Evolutionary conservation across 1,140 invertebrate species (phyloP), one percentile per base, ranked within the genome.

Genomic region (Schmidtea mediterranea): DNA sequence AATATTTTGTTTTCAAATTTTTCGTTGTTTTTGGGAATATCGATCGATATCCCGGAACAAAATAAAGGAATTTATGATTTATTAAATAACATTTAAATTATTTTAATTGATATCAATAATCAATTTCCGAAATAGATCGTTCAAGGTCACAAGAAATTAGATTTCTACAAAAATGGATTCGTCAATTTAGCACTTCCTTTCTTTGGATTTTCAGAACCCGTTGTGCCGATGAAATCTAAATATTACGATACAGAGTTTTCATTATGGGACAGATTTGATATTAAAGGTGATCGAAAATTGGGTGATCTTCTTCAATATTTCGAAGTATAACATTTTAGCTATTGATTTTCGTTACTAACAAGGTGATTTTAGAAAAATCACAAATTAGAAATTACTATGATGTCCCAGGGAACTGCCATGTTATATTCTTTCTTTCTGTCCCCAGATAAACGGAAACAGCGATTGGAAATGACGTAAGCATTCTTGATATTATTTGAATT

Each of bases 371-470:
- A 90, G 62, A 73, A 79, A 22, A 71, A 82, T 56, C 76, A 90
- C 57, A 78, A 81, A 53, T 66, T 95, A 18, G 82, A 94, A 62
- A 87, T 95, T 16, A 90, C 86, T 0, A 97, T 97, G 90, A 63
- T 97, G 48, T 92, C 86, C 13, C 86, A 94, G 60, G 87, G 87
- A 19, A 84, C 95, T 0, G 89, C 81, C 56, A 92, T 97, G 82
- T 68, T 97, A 12, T 97, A 90, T 64, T 90, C 90, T 9, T 97
- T 95, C 73, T 98, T 97, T 68, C 89, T 95, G 81, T 73, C 78
- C 5, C 75, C 76, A 54, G 72, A 76, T n/a, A 90, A 86, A 63
- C 74, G 77, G 50, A 74, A 79, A 52, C 86, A 92, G 62, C 73
- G 90, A 18, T 71, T 90, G 62, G 74, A 72, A 21, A 66, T 89